Evolutionary conservation across 2,888 invertebrate genomes (phyloP), one percentile per base, ranked within the genome.

Genomic region (Nomada goodeniana): DNA sequence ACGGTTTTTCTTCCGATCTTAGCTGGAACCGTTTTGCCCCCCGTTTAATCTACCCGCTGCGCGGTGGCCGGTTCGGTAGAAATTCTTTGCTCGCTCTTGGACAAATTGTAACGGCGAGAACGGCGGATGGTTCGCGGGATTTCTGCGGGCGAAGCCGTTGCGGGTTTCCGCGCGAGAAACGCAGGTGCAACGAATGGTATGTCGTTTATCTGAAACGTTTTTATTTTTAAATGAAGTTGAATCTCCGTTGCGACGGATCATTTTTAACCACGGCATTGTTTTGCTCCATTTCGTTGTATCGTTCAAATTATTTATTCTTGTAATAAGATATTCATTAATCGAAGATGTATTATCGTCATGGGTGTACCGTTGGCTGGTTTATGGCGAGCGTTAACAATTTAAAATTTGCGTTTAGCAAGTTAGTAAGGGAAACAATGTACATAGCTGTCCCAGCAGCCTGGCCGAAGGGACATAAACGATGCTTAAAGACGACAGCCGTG

Each of bases 401-500:
- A 26, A 60, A 68, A 64, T 69, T 53, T 53, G n/a, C 20, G 63
- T 36, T 57, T 20, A 47, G 42, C 42, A 44, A n/a, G 75, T 75
- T 75, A 75, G 59, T 18, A 11, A 11, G 26, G 18, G 55, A 18
- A n/a, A 29, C 63, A 52, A 52, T 15, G 67, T 29, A 1, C 23
- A 23, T 23, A 29, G 29, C 5, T 36, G n/a, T 26, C 47, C 57
- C 68, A 63, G 42, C 18, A 50, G 55, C 9, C 10, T 59, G 72
- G 18, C 55, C 29, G 29, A 63, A 52, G 57, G 36, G 65, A 53
- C 68, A 59, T 80, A 80, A 77, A 73, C 57, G 72, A 29, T 29
- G 61, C 57, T 47, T 63, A 64, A 77, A 77, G 65, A 65, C 76
- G 79, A 65, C 55, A 42, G 23, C 36, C 77, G 29, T 60, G 77